phyloP scores from a whole-genome alignment of 1,140 invertebrate species.

The Drosophila tristis region DNA sequence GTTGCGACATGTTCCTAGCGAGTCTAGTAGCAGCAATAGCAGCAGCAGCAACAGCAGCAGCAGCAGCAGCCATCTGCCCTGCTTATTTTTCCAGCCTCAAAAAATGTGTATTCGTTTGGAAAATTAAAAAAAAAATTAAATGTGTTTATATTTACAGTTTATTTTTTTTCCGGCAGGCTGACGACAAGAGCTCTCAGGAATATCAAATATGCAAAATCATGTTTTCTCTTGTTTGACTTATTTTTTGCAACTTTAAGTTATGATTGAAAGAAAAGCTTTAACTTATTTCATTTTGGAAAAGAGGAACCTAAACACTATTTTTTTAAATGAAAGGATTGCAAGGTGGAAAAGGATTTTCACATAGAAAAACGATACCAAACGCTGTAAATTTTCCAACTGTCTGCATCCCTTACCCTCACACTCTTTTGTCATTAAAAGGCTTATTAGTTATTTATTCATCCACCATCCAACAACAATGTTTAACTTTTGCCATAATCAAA shows the following conservation, averaged over 20 bases:
- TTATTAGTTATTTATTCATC: constrained; percentile 43
- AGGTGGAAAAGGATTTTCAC: too few species aligned
- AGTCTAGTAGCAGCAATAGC: not conserved
- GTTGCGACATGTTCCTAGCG: constrained; percentile 36
- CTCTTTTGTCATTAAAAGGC: constrained; percentile 59
- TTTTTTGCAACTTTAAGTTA: not conserved
- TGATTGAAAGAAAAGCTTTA: not conserved
- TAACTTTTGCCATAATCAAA: not conserved
- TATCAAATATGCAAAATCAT: constrained; percentile 37
- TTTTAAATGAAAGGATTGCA: too few species aligned
- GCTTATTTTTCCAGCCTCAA: constrained; percentile 32
- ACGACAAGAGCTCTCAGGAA: constrained; percentile 8
- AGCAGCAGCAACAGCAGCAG: constrained; percentile 4
- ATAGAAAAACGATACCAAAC: too few species aligned
- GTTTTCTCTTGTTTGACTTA: not conserved
- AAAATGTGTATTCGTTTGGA: constrained; percentile 75
- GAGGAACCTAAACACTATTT: too few species aligned
- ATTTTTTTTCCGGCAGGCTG: constrained; percentile 6
- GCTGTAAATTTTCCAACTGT: too few species aligned
- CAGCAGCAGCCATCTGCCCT: constrained; percentile 9
- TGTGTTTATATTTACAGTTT: constrained; percentile 61
- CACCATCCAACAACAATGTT: not conserved
- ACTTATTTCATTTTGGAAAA: not conserved
- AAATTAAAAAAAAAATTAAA: constrained; percentile 79
- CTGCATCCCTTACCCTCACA: constrained; percentile 23